Evolutionary conservation across 2,113 vertebrate genomes (phyloP), one percentile per base, ranked within the genome.

Genomic region (Pantherophis guttatus): DNA sequence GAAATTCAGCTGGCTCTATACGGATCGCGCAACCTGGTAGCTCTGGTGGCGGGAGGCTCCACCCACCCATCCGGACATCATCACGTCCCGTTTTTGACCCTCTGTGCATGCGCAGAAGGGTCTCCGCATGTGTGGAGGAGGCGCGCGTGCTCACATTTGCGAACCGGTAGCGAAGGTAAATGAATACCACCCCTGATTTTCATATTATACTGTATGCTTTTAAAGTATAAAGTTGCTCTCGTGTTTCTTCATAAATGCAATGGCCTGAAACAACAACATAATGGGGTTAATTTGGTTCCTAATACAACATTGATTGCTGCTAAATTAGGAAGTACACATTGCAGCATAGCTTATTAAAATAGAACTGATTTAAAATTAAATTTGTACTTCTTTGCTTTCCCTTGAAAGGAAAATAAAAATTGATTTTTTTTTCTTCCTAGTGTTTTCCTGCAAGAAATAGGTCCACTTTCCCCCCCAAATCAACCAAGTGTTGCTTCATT

Each of bases 301-400:
- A 91, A n/a, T 92, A 93, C 62, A 50, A 94, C 89, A 94, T 81
- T 97, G 95, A 96, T 93, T 96, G 93, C 90, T 94, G 86, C 88
- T 93, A 94, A 90, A 58, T 93, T 96, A 59, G 92, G 95, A 93
- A 92, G 87, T 90, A 95, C 89, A 94, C 94, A 96, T 54, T 95
- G 94, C 87, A 94, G 4, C 94, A 86, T 81, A 91, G 92, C 95
- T 96, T 96, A 93, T 92, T 93, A 96, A 94, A 50, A 87, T 90
- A 89, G 17, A 95, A 95, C 90, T 88, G 95, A 81, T 96, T 93
- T 57, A 90, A 95, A 94, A 87, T 87, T 96, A 86, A 94, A 87
- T 95, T 3, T 50, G 90, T 94, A 94, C 93, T 95, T 94, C 92
- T 95, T 88, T 65, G 50, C 5, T 75, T 53, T 91, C 88, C 93